phyloP scores from a whole-genome alignment of 30 jellyfish, hydroid and myxozoan species.

The Phacellophora camtschatica region DNA sequence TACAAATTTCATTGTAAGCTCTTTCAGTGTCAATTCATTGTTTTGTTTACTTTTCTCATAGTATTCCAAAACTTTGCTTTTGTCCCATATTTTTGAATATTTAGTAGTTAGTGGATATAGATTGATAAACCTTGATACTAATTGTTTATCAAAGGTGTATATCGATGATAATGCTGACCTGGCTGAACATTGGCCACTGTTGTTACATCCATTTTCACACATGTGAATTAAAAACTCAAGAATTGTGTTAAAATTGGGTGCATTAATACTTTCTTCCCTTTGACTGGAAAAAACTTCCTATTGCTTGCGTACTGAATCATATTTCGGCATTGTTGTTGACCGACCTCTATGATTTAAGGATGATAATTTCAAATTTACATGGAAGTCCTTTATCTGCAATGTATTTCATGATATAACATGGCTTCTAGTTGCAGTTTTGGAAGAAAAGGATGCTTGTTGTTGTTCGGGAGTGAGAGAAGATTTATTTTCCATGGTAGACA shows the following conservation, averaged over 20 bases:
- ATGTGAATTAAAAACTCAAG: conserved; percentile 12
- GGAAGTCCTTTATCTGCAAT: not conserved
- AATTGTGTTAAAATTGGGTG: not conserved
- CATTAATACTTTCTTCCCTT: not conserved
- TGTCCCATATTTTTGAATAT: conserved; percentile 36
- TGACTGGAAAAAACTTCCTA: conserved; percentile 27
- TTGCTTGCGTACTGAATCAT: not conserved
- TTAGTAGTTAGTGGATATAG: conserved; percentile 13
- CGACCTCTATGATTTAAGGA: conserved; percentile 30
- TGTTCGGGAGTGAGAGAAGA: conserved; percentile 1
- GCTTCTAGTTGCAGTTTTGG: conserved; percentile 20
- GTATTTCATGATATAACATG: conserved; percentile 14
- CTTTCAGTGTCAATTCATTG: conserved; percentile 10
- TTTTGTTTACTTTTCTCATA: conserved; percentile 7
- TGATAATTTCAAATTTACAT: not conserved
- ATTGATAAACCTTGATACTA: no score
- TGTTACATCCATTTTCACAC: conserved; percentile 20
- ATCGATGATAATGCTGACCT: conserved; percentile 6
- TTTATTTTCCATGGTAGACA: no score
- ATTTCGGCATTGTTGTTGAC: conserved; percentile 9
- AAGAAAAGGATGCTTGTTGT: not conserved
- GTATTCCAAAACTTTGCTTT: conserved; percentile 29
- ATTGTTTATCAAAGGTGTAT: conserved; percentile 4
- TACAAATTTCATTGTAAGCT: conserved; percentile 29
- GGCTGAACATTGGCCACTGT: conserved; percentile 23